Evolutionary conservation across 2,113 vertebrate genomes (phyloP), one percentile per base, ranked within the genome.

Genomic region (Balaeniceps rex): DNA sequence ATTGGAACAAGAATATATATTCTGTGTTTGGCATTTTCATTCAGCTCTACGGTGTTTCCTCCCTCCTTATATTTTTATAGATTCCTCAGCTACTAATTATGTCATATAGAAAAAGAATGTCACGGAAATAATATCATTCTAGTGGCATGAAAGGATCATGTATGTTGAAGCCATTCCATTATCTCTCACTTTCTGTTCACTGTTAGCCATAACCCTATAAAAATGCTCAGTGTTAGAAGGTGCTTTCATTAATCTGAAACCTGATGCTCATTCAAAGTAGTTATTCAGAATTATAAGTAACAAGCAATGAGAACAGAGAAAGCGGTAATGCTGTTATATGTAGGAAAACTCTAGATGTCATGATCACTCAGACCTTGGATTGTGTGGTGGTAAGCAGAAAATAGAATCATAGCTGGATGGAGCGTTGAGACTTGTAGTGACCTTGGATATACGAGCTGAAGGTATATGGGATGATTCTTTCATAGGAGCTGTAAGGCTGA

Each of bases 231-330:
- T 46, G 12, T 64, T 49, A 54, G 18, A 65, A 84, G 9, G 3
- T 76, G 12, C 4, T 82, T 71, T 38, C 24, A 14, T 63, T 93
- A 87, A 65, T 65, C 24, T 34, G 40, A 82, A 84, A 83, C 4
- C 8, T 90, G 42, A 55, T 71, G 74, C 26, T 51, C 8, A 66
- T 71, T 72, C 38, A 23, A 54, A 63, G 22, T 40, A 60, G 4
- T 75, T 76, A 17, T 42, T 72, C 31, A 57, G 57, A 61, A 5
- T 58, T 68, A 12, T 7, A 78, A 69, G 24, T n/a, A 44, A 19
- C 2, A 4, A 34, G 5, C 2, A 84, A 36, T 22, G n/a, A 49
- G 46, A 93, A 74, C 0, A 0, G 10, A 49, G 42, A 91, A 71
- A 75, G 3, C 14, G 42, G 6, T 46, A 40, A 55, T 13, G 19